Conservation (phyloP, 2,797 vertebrate genomes). For the Anomalospiza imberbis region DNA sequence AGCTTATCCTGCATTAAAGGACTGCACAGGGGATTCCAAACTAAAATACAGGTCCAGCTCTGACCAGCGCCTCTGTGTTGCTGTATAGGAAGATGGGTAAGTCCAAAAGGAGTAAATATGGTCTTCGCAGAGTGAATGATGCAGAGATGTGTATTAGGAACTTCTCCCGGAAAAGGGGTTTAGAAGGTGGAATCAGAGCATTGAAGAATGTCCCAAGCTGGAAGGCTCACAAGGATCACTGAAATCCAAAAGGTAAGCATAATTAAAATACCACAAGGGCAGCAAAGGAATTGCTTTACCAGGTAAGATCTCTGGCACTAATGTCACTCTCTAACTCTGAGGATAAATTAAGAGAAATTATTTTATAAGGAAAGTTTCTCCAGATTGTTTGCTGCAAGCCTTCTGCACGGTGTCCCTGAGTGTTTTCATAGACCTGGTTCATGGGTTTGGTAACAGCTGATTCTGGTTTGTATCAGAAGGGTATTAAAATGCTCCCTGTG, state of each 20-base stretch:
- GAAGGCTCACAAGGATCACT: background rate
- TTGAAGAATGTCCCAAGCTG: background rate
- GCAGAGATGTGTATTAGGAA: background rate
- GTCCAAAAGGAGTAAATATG: background rate
- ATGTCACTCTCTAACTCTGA: background rate
- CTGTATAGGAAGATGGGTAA: background rate
- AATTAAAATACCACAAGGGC: background rate
- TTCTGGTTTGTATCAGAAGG: background rate
- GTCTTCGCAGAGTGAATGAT: background rate
- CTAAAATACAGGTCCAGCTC: background rate
- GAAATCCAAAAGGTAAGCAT: background rate
- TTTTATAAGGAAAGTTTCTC: background rate
- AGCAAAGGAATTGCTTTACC: background rate
- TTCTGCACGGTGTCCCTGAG: background rate
- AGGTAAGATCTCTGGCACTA: background rate
- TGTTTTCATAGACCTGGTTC: background rate
- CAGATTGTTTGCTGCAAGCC: background rate
- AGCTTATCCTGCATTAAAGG: accelerated
- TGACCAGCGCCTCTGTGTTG: accelerated
- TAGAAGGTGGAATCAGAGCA: background rate
- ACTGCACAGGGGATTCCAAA: background rate
- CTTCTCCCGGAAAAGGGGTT: background rate
- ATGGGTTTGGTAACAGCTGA: background rate
- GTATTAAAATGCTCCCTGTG: background rate
- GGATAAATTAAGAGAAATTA: background rate